Percentiles rank a stretch among this genome's conserved stretches.
Conservation (phyloP, 2,113 vertebrate species). For the Eretmochelys imbricata region DNA sequence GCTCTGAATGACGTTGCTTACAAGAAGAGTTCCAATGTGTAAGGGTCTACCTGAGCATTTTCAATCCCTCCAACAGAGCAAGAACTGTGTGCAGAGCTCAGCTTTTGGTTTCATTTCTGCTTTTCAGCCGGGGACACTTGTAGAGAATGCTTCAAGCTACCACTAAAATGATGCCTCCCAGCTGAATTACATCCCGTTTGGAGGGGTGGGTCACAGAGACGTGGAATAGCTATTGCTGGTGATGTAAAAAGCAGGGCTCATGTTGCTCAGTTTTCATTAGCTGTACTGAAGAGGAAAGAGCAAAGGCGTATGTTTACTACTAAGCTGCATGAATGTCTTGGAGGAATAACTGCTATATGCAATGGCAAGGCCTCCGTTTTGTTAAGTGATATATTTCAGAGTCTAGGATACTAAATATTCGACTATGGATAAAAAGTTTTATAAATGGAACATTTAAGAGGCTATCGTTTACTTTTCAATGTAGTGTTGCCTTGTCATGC, state of each 20-base stretch:
- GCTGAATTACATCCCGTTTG: conserved; percentile 3
- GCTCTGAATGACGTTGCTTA: conserved; percentile 6
- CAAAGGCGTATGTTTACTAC: conserved; percentile 65
- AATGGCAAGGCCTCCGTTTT: conserved; percentile 72
- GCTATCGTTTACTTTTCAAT: conserved; percentile 72
- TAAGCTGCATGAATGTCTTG: conserved; percentile 62
- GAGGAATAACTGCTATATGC: background rate
- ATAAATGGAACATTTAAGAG: conserved; percentile 79
- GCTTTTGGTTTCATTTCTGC: background rate
- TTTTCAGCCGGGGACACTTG: background rate
- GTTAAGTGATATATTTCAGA: conserved; percentile 77
- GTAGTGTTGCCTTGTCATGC: conserved; percentile 73
- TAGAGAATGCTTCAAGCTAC: background rate
- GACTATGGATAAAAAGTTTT: conserved; percentile 77
- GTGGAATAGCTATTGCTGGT: conserved; percentile 4
- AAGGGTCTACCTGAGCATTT: background rate
- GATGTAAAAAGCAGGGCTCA: conserved; percentile 44
- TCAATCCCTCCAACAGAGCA: background rate
- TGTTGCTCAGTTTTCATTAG: conserved; percentile 41
- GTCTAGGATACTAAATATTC: conserved; percentile 59
- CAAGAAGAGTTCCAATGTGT: conserved; percentile 3
- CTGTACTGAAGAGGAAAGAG: conserved; percentile 56
- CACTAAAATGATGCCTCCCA: background rate
- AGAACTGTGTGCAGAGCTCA: no score
- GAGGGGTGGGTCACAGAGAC: conserved; percentile 8